Conservation (phyloP, 2,113 vertebrate species). For the Ceyx cyanopectus region DNA sequence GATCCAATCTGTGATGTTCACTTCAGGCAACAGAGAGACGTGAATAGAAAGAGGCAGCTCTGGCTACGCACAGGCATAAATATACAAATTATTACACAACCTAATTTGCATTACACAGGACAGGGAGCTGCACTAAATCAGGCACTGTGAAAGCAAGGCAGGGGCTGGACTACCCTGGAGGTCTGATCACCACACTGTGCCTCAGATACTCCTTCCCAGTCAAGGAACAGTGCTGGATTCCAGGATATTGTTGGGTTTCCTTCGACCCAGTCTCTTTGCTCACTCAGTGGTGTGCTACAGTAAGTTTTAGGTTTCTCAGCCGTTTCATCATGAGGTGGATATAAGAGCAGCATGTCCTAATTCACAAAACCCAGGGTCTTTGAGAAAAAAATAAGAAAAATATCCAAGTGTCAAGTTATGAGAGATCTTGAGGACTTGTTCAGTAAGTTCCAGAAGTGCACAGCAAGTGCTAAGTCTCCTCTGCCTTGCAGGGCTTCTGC, state of each 20-base stretch:
- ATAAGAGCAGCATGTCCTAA: not conserved
- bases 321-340: not conserved
- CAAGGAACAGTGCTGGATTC: not conserved
- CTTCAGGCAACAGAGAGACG: not conserved
- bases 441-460: not conserved
- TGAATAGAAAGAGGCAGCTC: not conserved
- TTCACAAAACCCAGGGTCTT: not conserved
- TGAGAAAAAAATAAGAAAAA: not conserved
- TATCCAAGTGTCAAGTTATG: not conserved
- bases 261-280: not conserved
- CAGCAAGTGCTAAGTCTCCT: not conserved
- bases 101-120: not conserved
- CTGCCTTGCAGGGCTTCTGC: not conserved
- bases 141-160: not conserved
- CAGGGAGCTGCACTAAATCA: not conserved
- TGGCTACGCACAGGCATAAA: not conserved
- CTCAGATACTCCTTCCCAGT: not conserved
- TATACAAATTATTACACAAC: not conserved
- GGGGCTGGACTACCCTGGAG: not conserved
- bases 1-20: not conserved
- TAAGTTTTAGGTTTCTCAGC: not conserved
- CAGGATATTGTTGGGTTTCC: not conserved
- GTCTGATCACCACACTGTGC: not conserved
- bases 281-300: rapidly evolving
- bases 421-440: not conserved